Conservation (phyloP, 2,797 vertebrate genomes). For the Kryptolebias ocellatus region DNA sequence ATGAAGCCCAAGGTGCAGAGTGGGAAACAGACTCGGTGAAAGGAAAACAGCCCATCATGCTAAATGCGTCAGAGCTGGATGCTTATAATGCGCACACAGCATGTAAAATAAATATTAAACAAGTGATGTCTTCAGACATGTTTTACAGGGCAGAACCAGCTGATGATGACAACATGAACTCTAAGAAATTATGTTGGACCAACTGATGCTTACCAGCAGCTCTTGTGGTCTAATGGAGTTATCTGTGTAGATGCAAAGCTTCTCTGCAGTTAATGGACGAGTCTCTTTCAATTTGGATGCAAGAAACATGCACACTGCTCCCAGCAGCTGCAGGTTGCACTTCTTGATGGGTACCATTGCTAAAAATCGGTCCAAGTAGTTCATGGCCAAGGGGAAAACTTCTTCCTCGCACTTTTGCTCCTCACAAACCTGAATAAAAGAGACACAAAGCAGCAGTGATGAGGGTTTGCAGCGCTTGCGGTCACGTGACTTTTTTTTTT, state of each 20-base stretch:
- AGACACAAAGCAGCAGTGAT: slow-evolving; percentile 56
- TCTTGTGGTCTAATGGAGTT: slow-evolving; percentile 96
- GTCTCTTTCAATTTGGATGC: slow-evolving; percentile 99
- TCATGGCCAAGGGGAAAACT: slow-evolving; percentile 98
- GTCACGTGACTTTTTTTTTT: slow-evolving; percentile 26
- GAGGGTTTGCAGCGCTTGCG: slow-evolving; percentile 41
- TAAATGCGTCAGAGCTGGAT: not conserved
- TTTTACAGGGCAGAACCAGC: not conserved
- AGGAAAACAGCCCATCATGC: not conserved
- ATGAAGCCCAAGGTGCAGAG: slow-evolving; percentile 13
- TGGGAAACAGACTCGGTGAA: not conserved
- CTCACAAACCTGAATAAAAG: slow-evolving; percentile 90
- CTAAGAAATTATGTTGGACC: slow-evolving; percentile 20
- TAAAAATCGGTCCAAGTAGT: slow-evolving; percentile 98
- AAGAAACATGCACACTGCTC: slow-evolving; percentile 98
- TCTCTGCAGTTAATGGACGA: slow-evolving; percentile 96
- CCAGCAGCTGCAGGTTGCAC: slow-evolving; percentile 95
- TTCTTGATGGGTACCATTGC: slow-evolving; percentile 93
- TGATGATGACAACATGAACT: slow-evolving; percentile 23
- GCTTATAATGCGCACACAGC: not conserved
- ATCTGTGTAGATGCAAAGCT: slow-evolving; percentile 98
- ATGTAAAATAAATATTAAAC: not conserved
- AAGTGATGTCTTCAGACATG: not conserved
- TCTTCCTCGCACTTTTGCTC: slow-evolving; percentile 99
- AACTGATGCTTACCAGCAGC: slow-evolving; percentile 89